A percentile compares a stretch with the other conserved stretches of the same genome.
Evolutionary conservation across 2,888 invertebrate genomes (phyloP).

Genomic region (Dryobotodes eremita): DNA sequence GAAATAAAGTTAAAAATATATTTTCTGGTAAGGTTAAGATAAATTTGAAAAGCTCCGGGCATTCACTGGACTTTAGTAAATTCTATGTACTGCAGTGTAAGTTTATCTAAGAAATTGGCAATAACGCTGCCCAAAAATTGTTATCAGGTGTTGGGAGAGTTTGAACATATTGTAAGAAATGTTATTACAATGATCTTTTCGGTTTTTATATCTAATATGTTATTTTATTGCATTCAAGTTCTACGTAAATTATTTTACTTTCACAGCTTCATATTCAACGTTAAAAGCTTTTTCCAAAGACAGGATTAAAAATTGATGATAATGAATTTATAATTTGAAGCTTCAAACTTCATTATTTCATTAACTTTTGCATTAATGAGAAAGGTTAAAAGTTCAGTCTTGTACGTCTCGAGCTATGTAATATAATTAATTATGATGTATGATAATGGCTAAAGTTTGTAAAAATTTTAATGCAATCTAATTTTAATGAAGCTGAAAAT

Average conservation of each 20-base stretch:
- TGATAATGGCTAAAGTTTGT: conserved; percentile 26
- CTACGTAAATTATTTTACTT: conserved; percentile 9
- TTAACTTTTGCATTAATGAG: conserved; percentile 45
- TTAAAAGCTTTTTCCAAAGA: conserved; percentile 42
- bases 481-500: conserved; percentile 31
- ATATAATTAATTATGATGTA: conserved; percentile 36
- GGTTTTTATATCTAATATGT: background rate
- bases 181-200: background rate
- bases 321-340: conserved; percentile 54
- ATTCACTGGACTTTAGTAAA: conserved; percentile 6
- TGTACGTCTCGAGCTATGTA: conserved; percentile 14
- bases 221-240: background rate
- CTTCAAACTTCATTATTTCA: conserved; percentile 56
- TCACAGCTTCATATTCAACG: conserved; percentile 25
- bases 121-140: conserved; percentile 18
- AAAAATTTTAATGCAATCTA: background rate
- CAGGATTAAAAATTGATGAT: conserved; percentile 37
- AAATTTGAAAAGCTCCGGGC: background rate
- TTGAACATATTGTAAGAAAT: background rate
- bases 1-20: background rate
- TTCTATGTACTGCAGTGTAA: conserved; percentile 7
- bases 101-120: conserved; percentile 29
- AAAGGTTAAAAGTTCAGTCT: conserved; percentile 51
- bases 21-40: too few species aligned
- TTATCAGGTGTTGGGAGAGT: background rate